A percentile compares a stretch with the other conserved stretches of the same genome.
Conservation (phyloP, 2,113 vertebrate species). For the Neoarius graeffei region DNA sequence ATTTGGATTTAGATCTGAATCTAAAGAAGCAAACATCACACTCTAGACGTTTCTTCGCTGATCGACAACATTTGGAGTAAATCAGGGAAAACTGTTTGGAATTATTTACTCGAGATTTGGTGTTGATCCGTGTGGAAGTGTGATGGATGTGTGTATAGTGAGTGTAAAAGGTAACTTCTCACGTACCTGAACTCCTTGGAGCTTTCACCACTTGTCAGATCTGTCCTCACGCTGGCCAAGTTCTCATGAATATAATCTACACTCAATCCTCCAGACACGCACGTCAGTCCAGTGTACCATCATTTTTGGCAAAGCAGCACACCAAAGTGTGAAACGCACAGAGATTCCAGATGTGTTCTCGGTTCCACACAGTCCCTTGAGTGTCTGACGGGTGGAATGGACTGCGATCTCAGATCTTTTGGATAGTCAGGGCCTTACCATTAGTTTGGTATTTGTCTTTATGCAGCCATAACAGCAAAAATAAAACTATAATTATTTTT, state of each 20-base stretch:
- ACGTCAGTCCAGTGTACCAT: neutral
- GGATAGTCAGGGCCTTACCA: neutral
- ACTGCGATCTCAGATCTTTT: slow-evolving; percentile 1
- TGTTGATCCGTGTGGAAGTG: neutral
- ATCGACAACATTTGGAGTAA: neutral
- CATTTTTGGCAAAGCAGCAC: slow-evolving; percentile 6
- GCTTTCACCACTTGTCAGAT: slow-evolving; percentile 40
- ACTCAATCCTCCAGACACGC: neutral
- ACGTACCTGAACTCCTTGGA: neutral
- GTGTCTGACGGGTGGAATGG: neutral
- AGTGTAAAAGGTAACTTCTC: slow-evolving; percentile 1
- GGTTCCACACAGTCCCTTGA: neutral
- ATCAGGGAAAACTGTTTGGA: neutral
- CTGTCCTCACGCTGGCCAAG: slow-evolving; percentile 18
- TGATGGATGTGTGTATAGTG: neutral
- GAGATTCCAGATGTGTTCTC: slow-evolving; percentile 21
- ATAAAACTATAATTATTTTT: no score
- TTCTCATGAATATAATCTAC: slow-evolving; percentile 1
- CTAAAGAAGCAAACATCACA: neutral
- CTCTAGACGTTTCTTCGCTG: neutral
- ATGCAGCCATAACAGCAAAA: neutral
- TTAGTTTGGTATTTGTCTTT: neutral
- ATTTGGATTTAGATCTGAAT: neutral
- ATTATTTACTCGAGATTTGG: neutral
- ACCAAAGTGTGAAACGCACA: slow-evolving; percentile 18